Base-by-base conservation (phyloP, 2,797 vertebrate species). In the Knipowitschia caucasica region DNA sequence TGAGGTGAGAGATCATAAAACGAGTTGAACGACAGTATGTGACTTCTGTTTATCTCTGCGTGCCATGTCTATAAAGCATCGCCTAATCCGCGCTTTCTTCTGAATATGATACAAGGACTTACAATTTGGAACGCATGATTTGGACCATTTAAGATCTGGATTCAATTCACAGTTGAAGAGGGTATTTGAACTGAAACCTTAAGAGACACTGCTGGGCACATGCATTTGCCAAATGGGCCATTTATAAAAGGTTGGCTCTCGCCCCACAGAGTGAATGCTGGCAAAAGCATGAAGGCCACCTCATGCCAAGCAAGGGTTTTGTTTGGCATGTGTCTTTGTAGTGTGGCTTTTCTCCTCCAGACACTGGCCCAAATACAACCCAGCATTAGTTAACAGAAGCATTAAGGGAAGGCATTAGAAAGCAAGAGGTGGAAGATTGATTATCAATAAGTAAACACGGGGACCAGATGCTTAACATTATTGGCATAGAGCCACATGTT, bases 111-210 rank as follows among this genome's bases (percentile, higher is more conserved):
- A 82, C 77, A 70, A 86, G 79, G 73, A 82, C 83, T 87, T 85
- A 87, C 81, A 77, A 85, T 89, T 86, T 85, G 78, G 83, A 87
- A 84, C 58, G 73, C 87, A 80, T 86, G 63, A 77, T 85, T 86
- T 85, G 81, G 83, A 86, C 75, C 82, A 53, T 85, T 85, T 82
- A 77, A 71, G 83, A 78, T 78, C 87, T 88, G 86, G 87, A 88
- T 68, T 56, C 53, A 70, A 55, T 84, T 86, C 76, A 80, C 70
- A 75, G 87, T 86, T 85, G 83, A 82, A 84, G 81, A 79, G 82
- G 77, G 81, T 84, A 64, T 85, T 87, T 84, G 78, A 87, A 86
- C 83, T 80, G 78, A 78, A 87, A 86, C 82, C 78, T 89, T 85
- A 80, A 84, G 77, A 83, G 83, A 85, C 78, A 84, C 82, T 84